Base-by-base conservation (phyloP, 1,140 invertebrate species). In the Drosophila nannoptera region DNA sequence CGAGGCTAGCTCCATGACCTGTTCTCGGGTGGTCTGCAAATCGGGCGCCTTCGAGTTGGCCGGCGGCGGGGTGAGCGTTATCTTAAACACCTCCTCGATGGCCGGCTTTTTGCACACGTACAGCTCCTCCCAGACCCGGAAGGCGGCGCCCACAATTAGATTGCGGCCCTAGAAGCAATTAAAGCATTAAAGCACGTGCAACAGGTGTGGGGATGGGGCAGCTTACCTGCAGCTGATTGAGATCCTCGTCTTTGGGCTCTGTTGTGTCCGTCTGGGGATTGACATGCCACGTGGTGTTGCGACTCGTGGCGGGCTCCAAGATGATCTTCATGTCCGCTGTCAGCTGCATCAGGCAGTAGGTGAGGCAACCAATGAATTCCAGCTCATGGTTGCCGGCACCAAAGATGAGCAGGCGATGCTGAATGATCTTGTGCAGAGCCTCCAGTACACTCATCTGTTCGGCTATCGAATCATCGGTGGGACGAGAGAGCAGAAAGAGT, bases 41-140 rank as follows among this genome's bases (percentile, higher is more conserved):
- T 97, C 95, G 0, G 96, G 96, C 0, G 95, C 95, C 75, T 95
- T 94, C 29, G 94, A 93, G 70, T 94, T 94, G 35, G 91, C 91
- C 11, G 92, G 89, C 11, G 95, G 93, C 40, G 91, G 78, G 6
- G 92, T 92, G 5, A 98, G 90, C 31, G 94, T 94, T 8, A 96
- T 93, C 91, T 98, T 98, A 86, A 98, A 98, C 45, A 97, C 94
- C 87, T 97, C 96, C 86, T 97, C 95, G 56, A 97, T 96, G 3
- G 98, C 96, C 0, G 97, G 96, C 90, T 99, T 99, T 88, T 99
- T 99, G 78, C 94, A 97, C 2, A 97, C 94, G 87, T 98, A 99
- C 6, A 99, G 90, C 90, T 99, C 97, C 80, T 98, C 97, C 98
- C 98, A 99, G 0, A 99, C 97, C 71, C 97, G 92, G 38, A 94